Percentiles rank a stretch among this genome's conserved stretches.
phyloP scores from a whole-genome alignment of 92 coral and sea anemone genomes.

The Paragorgia papillata region DNA sequence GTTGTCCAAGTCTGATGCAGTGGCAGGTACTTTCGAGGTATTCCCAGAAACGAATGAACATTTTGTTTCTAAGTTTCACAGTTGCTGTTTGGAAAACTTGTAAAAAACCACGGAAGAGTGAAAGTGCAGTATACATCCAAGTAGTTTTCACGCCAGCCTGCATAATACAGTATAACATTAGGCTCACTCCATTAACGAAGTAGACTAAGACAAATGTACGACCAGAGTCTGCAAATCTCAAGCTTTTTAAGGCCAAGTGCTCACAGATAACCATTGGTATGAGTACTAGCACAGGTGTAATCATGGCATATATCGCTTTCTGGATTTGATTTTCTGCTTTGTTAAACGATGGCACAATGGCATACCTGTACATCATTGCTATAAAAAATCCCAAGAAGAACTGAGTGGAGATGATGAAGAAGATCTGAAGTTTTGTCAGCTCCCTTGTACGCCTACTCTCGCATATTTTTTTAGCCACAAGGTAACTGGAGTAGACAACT shows the following conservation, averaged over 20 bases:
- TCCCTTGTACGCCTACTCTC: background rate
- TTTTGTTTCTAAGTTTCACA: background rate
- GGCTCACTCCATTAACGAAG: conserved; percentile 15
- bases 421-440: background rate
- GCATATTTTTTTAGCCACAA: conserved; percentile 14
- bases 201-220: conserved; percentile 15
- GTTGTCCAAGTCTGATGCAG: background rate
- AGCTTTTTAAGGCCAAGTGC: conserved; percentile 1
- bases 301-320: conserved; percentile 8
- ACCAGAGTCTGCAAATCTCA: background rate
- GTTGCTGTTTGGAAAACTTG: conserved; percentile 3
- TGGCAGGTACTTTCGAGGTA: background rate
- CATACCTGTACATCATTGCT: conserved; percentile 9
- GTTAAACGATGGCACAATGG: conserved; percentile 14
- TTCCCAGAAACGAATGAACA: conserved; percentile 7
- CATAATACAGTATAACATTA: conserved; percentile 16
- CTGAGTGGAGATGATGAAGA: conserved; percentile 29
- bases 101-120: background rate
- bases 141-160: conserved; percentile 1
- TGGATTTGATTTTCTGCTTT: background rate
- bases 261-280: conserved; percentile 5
- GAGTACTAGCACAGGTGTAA: background rate
- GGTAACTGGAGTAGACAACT: conserved; percentile 5
- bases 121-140: conserved; percentile 6
- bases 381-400: conserved; percentile 11